phyloP scores from a whole-genome alignment of 2,797 vertebrate genomes.

The Tragopan temminckii region DNA sequence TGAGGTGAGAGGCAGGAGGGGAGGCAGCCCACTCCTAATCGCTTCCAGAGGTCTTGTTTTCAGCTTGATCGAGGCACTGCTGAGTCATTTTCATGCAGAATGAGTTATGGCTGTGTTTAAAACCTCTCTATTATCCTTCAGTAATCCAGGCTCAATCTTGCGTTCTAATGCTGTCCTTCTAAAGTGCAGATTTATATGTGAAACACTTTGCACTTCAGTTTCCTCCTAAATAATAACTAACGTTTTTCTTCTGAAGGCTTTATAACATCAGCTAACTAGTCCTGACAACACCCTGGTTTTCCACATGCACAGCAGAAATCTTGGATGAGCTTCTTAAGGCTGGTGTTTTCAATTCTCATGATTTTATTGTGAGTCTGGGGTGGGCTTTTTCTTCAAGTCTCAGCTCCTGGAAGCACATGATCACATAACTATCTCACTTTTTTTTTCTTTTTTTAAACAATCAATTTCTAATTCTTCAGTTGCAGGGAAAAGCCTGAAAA shows the following conservation, averaged over 20 bases:
- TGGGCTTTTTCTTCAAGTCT: constrained; percentile 50
- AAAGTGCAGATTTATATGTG: constrained; percentile 70
- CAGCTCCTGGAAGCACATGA: constrained; percentile 43
- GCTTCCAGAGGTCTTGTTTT: constrained; percentile 53
- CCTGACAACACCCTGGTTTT: constrained; percentile 68
- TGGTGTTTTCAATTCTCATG: constrained; percentile 58
- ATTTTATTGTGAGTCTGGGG: constrained; percentile 58
- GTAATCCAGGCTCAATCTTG: constrained; percentile 48
- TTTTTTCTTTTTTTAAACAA: background rate
- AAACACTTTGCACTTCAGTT: constrained; percentile 71
- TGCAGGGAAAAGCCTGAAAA: background rate
- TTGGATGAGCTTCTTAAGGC: constrained; percentile 51
- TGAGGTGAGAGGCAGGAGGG: background rate
- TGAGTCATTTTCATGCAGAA: constrained; percentile 61
- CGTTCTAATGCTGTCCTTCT: constrained; percentile 17
- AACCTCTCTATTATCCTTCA: constrained; percentile 48
- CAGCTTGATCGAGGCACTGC: constrained; percentile 47
- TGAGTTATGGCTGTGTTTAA: constrained; percentile 63
- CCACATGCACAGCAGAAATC: constrained; percentile 62
- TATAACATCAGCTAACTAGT: constrained; percentile 60
- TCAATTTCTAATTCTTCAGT: constrained; percentile 28
- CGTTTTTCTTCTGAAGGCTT: constrained; percentile 62
- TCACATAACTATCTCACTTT: constrained; percentile 36
- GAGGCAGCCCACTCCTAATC: constrained; percentile 23
- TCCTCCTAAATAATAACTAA: constrained; percentile 70